Evolutionary conservation across 1,140 invertebrate genomes (phyloP), one percentile per base, ranked within the genome.

Genomic region (Colletes gigas): DNA sequence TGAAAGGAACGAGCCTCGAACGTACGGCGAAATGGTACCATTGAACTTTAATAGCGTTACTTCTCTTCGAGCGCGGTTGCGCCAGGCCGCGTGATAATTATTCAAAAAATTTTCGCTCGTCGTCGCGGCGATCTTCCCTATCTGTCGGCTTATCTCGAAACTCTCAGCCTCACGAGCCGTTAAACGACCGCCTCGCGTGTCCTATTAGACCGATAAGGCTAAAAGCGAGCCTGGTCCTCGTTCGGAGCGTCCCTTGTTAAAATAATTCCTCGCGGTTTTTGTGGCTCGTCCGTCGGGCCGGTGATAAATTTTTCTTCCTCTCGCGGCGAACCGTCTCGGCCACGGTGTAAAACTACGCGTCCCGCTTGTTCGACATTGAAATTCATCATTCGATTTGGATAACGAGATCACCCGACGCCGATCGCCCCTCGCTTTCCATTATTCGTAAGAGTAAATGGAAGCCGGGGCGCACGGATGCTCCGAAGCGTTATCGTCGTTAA

Each of bases 191-290:
- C 68, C 72, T 76, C 65, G 57, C 76, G 80, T 62, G 77, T 86
- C 76, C 77, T 87, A 83, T 86, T 86, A 86, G 71, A 59, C 52
- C 55, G 87, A 88, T 88, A 88, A 88, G 74, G 12, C 78, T 88
- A 83, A 88, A 88, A 88, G 86, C 83, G 83, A 76, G 81, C 83
- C 85, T 83, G 78, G 78, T 84, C 63, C 52, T 59, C 60, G 21
- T 52, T 76, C 55, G 60, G 71, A 19, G 19, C 47, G 82, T 41
- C 66, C 67, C 62, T 72, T 52, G 21, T 75, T 77, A 50, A 65
- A 69, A 83, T 75, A 63, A 80, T 80, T 65, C 72, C 12, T 80
- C 54, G 76, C 81, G n/a, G 62, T 86, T 86, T 71, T 85, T 68
- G 17, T n/a, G 19, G 0, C 50, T 8, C 14, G 44, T 21, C 17